These are phyloP conservation scores for Leucoraja ocellata DNA, from an alignment of 2,797 vertebrate genomes.

Conservation along the genomic window DNA sequence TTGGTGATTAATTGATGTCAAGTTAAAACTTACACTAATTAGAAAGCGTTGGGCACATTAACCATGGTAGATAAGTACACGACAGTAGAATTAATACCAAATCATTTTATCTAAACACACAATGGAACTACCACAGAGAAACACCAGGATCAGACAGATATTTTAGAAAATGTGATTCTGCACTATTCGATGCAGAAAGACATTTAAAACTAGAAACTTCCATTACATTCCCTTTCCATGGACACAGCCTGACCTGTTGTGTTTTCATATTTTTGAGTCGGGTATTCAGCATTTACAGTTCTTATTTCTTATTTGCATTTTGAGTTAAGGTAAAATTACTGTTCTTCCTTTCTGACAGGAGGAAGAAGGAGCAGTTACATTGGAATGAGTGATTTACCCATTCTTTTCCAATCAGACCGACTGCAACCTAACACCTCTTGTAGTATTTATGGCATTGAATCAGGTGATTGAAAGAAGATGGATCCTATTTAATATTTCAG, in stretches of 20 bases:
- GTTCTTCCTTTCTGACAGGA: neutral
- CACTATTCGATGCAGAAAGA: neutral
- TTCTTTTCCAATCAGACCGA: neutral
- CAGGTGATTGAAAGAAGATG: neutral
- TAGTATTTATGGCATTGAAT: neutral
- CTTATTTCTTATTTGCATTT: neutral
- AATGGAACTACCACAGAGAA: neutral
- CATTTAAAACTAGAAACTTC: neutral
- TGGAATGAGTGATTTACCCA: neutral
- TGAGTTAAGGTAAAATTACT: neutral
- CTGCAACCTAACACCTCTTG: neutral
- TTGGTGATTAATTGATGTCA: neutral
- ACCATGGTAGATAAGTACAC: neutral
- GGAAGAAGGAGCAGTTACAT: neutral
- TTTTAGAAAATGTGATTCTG: neutral
- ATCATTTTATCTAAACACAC: neutral
- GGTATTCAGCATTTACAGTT: neutral
- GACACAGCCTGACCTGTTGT: neutral
- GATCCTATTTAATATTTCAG: neutral
- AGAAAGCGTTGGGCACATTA: neutral
- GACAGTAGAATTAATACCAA: neutral
- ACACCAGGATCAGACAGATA: neutral
- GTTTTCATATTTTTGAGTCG: neutral
- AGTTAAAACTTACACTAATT: neutral
- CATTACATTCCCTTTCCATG: neutral